These are phyloP conservation scores for Pollicipes pollicipes DNA, from an alignment of 1,140 invertebrate genomes.

Conservation along the genomic window DNA sequence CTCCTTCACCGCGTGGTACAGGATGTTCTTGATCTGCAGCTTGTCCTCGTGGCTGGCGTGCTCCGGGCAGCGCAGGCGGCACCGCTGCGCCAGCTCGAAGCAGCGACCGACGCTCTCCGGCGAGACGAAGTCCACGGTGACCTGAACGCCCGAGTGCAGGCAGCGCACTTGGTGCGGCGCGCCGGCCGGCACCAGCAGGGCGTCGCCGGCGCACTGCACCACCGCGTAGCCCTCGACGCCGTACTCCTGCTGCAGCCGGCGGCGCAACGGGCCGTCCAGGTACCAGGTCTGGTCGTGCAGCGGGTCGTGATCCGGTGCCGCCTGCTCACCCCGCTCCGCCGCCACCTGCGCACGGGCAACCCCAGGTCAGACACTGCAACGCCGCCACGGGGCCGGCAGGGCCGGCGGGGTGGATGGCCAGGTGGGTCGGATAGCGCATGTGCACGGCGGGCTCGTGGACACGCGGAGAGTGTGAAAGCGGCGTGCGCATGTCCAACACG, in stretches of 20 bases:
- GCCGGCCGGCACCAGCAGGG: slow-evolving; percentile 92
- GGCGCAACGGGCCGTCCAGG: slow-evolving; percentile 61
- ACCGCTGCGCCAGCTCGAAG: slow-evolving; percentile 81
- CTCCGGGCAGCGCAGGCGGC: slow-evolving; percentile 74
- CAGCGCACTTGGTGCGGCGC: slow-evolving; percentile 88
- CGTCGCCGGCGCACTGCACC: slow-evolving; percentile 87
- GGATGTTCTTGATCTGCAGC: slow-evolving; percentile 92
- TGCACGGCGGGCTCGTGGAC: too few species aligned
- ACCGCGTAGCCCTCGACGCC: slow-evolving; percentile 84
- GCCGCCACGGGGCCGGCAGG: not conserved
- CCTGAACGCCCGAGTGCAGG: slow-evolving; percentile 89
- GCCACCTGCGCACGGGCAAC: slow-evolving; percentile 29
- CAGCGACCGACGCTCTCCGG: slow-evolving; percentile 90
- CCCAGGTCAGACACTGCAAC: not conserved
- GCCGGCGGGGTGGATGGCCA: too few species aligned
- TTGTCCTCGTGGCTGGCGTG: slow-evolving; percentile 93
- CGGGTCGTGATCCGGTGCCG: slow-evolving; percentile 78
- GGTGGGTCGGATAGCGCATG: too few species aligned
- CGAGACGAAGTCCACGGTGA: slow-evolving; percentile 96
- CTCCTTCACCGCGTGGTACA: slow-evolving; percentile 92
- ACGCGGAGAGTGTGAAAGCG: too few species aligned
- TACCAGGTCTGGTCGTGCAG: slow-evolving; percentile 95
- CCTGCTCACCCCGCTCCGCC: slow-evolving; percentile 58
- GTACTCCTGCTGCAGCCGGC: slow-evolving; percentile 73
- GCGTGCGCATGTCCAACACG: too few species aligned